Evolutionary conservation across 2,113 vertebrate species (phyloP), one percentile per base, ranked within the genome.

Genomic region (Grus americana): DNA sequence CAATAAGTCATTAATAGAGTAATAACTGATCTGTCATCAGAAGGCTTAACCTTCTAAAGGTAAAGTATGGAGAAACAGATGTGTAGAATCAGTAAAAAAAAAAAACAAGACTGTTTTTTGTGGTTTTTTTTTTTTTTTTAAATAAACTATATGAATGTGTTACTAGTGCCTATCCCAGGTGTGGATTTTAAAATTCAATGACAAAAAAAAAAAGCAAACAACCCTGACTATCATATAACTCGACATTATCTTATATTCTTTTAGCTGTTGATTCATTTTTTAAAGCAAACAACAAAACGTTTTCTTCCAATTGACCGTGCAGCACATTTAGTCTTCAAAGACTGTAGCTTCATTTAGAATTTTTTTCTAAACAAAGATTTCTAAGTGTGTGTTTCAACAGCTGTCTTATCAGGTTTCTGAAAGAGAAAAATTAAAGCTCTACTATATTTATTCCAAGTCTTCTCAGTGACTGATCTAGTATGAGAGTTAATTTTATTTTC

Each of bases 401-500:
- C 97, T 98, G 97, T 84, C 94, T 97, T 97, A 94, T 93, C 97
- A 98, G 97, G 93, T 98, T 97, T 97, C 79, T 97, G 94, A 98
- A 98, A 98, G 58, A 90, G 63, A 95, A 97, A 97, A 97, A 97
- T 92, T 95, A 97, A 97, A 97, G 74, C 83, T 88, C 71, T 95
- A 93, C 97, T 95, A 89, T 97, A 97, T 98, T 98, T 98, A 98
- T 97, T 98, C 78, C 78, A 93, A 97, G 80, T 86, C 84, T 97
- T 83, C 90, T 96, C 84, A 95, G 88, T 95, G 94, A 97, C 94
- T 96, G 94, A 96, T 97, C 93, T 96, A 96, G 86, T 89, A 93
- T 54, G 90, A 96, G 81, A 98, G 96, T 98, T 98, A 96, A 98
- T 98, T 98, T 98, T 98, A 98, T 98, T 98, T 98, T 97, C 96